Base-by-base conservation (phyloP, 2,888 invertebrate genomes). In the Harpalus rubripes region DNA sequence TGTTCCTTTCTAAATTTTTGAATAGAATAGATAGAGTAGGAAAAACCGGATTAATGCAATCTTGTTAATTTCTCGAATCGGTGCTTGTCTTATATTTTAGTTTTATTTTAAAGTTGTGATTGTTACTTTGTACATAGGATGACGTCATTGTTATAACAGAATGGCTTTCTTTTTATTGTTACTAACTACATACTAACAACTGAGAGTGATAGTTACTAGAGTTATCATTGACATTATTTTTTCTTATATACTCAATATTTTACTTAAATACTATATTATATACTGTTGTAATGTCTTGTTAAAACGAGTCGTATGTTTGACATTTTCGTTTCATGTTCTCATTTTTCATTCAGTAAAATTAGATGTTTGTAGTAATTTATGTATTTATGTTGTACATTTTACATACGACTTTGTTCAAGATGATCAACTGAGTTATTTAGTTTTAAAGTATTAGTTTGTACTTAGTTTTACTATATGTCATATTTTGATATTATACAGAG, bases 41-140 rank as follows among this genome's bases (percentile, higher is more conserved):
- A 52, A 22, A 68, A 22, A 76, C 52, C 39, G 39, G 39, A 68
- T 18, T 63, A 63, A 39, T 68, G n/a, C 72, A 44, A 44, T 74
- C 32, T 68, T 44, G 72, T 44, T 16, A 72, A 1, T 81, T 83
- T 58, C 10, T 76, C 59, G 22, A 84, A 76, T 78, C 84, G 84
- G 84, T 84, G 84, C 84, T 84, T 84, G 84, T 84, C 84, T 84
- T 81, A 68, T 72, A 72, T 56, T 26, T 68, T 81, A 72, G 63
- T 81, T 74, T 83, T 74, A 83, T 74, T 83, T 83, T 74, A 7
- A 41, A 32, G 76, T 84, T 84, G 84, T 84, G 84, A 84, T 84
- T 84, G 84, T 84, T 81, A 81, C 10, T 68, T 74, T 82, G 80
- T 80, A 80, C 61, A 80, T 80, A 80, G 41, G 15, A 80, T 80